Percentiles rank a stretch among this genome's conserved stretches.
Conservation (phyloP, 2,888 invertebrate genomes). For the Acleris emargana region DNA sequence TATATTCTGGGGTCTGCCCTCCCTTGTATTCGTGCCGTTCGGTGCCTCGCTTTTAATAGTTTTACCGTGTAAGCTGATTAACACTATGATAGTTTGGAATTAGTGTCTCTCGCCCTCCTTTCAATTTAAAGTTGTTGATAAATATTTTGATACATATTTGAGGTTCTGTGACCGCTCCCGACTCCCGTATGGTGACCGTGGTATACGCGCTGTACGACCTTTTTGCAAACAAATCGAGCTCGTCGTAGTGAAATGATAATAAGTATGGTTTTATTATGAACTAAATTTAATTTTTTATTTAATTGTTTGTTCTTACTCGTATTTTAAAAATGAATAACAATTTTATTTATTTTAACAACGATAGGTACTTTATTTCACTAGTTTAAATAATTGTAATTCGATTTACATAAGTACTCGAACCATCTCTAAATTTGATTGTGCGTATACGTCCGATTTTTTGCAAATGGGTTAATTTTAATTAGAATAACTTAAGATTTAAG, state of each 20-base stretch:
- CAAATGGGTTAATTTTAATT: constrained; percentile 42
- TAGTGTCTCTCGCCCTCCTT: constrained; percentile 5
- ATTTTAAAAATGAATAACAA: no score
- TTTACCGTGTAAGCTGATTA: constrained; percentile 58
- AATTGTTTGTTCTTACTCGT: no score
- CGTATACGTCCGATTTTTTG: no score
- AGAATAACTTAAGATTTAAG: constrained; percentile 53
- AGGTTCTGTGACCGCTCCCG: constrained; percentile 35
- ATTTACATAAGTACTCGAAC: no score
- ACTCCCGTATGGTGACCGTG: constrained; percentile 42
- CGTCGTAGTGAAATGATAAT: no score
- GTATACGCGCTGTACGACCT: constrained; percentile 45
- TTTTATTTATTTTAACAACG: no score
- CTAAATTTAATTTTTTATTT: no score
- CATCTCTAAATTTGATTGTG: no score
- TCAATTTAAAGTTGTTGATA: constrained; percentile 6
- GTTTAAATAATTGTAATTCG: no score
- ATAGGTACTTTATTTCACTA: no score
- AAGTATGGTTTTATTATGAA: no score
- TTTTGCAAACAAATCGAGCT: no score
- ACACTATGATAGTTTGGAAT: constrained; percentile 13
- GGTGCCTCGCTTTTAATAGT: constrained; percentile 66
- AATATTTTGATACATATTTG: constrained; percentile 27
- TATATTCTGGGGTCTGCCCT: constrained; percentile 20
- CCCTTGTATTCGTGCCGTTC: constrained; percentile 54